Evolutionary conservation across 2,797 vertebrate genomes (phyloP).

Genomic region (Odontamblyopus rebecca): DNA sequence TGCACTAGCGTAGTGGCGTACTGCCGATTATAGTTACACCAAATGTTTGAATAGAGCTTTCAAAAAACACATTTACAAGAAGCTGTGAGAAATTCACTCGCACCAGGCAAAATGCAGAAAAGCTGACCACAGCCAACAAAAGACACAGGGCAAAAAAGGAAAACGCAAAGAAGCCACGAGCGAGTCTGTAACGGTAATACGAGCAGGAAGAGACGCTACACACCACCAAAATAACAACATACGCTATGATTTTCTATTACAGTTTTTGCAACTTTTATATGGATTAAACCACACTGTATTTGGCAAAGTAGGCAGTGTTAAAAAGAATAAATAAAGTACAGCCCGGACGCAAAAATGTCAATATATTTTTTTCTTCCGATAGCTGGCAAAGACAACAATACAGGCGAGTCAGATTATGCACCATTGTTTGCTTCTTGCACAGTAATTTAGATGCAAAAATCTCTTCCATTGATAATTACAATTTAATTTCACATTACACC

Average conservation of each 20-base stretch:
- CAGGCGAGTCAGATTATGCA: background rate
- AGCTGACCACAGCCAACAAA: constrained; percentile 72
- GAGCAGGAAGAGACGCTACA: constrained; percentile 47
- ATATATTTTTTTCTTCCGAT: background rate
- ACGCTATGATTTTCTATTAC: constrained; percentile 25
- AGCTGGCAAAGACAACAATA: background rate
- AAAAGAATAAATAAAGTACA: constrained; percentile 18
- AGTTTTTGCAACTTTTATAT: constrained; percentile 28
- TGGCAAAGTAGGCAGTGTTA: constrained; percentile 30
- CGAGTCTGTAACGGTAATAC: constrained; percentile 41
- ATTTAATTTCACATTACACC: background rate
- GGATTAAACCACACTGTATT: constrained; percentile 22
- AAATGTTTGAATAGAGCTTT: constrained; percentile 77
- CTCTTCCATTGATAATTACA: background rate
- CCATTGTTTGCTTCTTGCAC: background rate
- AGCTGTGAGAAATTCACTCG: constrained; percentile 77
- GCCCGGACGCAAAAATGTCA: background rate
- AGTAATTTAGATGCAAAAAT: background rate
- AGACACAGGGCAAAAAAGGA: constrained; percentile 47
- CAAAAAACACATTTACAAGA: constrained; percentile 74
- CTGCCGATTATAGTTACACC: constrained; percentile 76
- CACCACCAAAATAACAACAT: constrained; percentile 53
- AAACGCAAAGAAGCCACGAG: constrained; percentile 54
- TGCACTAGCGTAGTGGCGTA: constrained; percentile 72
- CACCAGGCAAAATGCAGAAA: constrained; percentile 64